A percentile compares a stretch with the other conserved stretches of the same genome.
Conservation (phyloP, 2,113 vertebrate species). For the Datnioides undecimradiatus region DNA sequence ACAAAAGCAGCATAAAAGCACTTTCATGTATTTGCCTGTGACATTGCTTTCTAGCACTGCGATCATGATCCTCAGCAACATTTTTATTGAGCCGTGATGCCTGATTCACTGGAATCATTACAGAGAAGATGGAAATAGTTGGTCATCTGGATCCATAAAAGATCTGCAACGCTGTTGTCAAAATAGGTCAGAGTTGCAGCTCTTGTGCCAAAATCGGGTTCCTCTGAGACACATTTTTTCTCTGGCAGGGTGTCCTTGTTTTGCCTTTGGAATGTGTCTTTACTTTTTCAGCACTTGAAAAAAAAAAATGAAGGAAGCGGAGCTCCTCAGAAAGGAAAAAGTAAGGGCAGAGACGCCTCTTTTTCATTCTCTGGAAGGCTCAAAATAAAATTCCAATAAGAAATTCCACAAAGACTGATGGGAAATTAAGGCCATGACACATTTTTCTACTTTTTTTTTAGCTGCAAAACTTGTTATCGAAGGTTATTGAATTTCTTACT, state of each 20-base stretch:
- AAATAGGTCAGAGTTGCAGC: background rate
- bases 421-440: background rate
- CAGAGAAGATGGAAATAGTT: background rate
- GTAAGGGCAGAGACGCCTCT: background rate
- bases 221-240: slow-evolving; percentile 1
- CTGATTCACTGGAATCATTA: background rate
- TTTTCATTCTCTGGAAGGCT: background rate
- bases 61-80: background rate
- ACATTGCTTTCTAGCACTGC: background rate
- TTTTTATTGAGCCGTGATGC: background rate
- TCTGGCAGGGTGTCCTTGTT: background rate
- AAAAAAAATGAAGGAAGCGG: background rate
- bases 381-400: background rate
- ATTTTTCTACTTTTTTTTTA: background rate
- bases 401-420: background rate
- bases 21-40: background rate
- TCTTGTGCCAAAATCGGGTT: slow-evolving; percentile 3
- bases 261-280: background rate
- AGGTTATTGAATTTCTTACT: no score
- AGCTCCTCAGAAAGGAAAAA: background rate
- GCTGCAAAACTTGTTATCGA: background rate
- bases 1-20: background rate
- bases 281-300: background rate
- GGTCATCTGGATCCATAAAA: slow-evolving; percentile 5
- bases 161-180: background rate